Conservation (phyloP, 2,797 vertebrate species). For the Knipowitschia caucasica region DNA sequence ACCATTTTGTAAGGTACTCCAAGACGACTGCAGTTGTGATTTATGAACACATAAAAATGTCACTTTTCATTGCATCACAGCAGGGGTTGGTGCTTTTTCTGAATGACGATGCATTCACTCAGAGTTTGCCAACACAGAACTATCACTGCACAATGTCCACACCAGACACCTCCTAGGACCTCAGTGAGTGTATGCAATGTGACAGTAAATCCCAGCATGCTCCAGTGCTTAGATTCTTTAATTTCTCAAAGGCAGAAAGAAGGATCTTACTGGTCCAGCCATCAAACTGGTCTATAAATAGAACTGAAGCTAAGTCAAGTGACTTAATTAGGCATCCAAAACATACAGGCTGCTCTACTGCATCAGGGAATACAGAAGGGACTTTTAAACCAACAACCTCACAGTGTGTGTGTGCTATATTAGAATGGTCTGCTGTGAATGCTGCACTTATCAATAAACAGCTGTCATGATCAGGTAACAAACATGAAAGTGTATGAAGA, state of each 20-base stretch:
- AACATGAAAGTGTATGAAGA: too few species aligned
- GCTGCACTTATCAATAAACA: too few species aligned
- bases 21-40: too few species aligned
- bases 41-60: too few species aligned
- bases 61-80: slow-evolving; percentile 21
- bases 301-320: slow-evolving; percentile 35
- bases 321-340: slow-evolving; percentile 34
- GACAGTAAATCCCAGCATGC: slow-evolving; percentile 39
- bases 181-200: slow-evolving; percentile 22
- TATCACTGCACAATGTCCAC: slow-evolving; percentile 11
- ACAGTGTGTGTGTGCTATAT: too few species aligned
- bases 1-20: too few species aligned
- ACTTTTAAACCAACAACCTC: not conserved
- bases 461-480: too few species aligned
- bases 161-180: slow-evolving; percentile 19
- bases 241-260: slow-evolving; percentile 38
- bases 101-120: slow-evolving; percentile 16
- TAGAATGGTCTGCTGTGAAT: too few species aligned
- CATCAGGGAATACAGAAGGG: not conserved
- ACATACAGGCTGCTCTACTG: slow-evolving; percentile 4
- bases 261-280: slow-evolving; percentile 35
- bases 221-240: slow-evolving; percentile 23
- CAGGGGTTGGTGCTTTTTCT: slow-evolving; percentile 2
- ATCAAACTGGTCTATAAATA: slow-evolving; percentile 48
- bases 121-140: slow-evolving; percentile 33